Evolutionary conservation across 2,888 invertebrate species (phyloP).

Genomic region (Holacanthella duospinosa): DNA sequence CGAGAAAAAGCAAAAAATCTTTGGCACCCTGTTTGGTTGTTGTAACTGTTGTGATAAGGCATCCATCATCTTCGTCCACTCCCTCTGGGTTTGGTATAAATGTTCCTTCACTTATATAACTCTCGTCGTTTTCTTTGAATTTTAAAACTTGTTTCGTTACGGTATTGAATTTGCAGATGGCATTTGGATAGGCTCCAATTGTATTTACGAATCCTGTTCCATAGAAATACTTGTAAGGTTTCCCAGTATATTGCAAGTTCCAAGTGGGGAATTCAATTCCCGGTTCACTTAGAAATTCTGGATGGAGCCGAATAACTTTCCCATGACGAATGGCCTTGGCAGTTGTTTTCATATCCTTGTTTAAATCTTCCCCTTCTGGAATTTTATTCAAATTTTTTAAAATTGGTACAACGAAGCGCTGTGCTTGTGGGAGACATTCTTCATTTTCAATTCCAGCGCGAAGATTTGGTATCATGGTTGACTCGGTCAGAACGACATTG

Average conservation of each 20-base stretch:
- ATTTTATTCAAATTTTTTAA: background rate
- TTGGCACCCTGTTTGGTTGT: constrained; percentile 34
- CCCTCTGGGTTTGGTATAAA: constrained; percentile 44
- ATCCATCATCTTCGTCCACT: constrained; percentile 45
- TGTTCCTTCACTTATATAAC: constrained; percentile 42
- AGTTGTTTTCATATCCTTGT: background rate
- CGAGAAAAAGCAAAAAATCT: constrained; percentile 40
- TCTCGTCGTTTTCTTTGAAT: constrained; percentile 15
- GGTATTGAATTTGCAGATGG: constrained; percentile 37
- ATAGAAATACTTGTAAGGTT: background rate
- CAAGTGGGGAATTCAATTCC: background rate
- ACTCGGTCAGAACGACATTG: background rate
- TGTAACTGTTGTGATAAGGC: constrained; percentile 39
- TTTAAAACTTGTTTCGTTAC: constrained; percentile 12
- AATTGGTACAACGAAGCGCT: background rate
- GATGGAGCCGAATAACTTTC: background rate
- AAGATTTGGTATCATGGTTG: background rate
- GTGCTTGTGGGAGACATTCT: background rate
- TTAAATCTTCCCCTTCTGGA: background rate
- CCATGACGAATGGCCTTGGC: background rate
- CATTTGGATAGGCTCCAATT: background rate
- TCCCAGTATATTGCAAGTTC: background rate
- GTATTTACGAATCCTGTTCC: background rate
- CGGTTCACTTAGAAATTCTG: background rate
- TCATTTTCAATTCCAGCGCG: background rate